These are phyloP conservation scores for Octopus bimaculoides DNA, from an alignment of 1,140 invertebrate species.

Conservation along the genomic window DNA sequence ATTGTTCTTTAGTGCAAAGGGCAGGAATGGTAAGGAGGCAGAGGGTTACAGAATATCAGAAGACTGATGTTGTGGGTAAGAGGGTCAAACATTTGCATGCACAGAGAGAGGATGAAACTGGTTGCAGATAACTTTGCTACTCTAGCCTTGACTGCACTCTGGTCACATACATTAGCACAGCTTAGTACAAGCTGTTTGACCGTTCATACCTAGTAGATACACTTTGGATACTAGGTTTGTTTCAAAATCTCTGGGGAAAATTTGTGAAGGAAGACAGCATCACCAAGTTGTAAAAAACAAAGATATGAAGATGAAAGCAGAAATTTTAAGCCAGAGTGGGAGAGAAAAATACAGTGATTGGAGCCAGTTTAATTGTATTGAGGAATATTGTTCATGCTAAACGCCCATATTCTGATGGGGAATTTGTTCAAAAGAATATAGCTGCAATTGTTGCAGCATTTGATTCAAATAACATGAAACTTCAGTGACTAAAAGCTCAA, in stretches of 20 bases:
- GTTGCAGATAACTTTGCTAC: no score
- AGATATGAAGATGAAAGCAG: slow-evolving; percentile 7
- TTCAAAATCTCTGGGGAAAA: neutral
- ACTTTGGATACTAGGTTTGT: no score
- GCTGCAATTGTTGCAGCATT: neutral
- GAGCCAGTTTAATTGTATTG: neutral
- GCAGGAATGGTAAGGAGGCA: no score
- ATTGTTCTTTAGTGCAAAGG: no score
- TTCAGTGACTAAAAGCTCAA: slow-evolving; percentile 1
- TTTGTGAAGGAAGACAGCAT: neutral
- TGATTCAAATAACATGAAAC: neutral
- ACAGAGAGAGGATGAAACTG: no score
- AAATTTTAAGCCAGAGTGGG: slow-evolving; percentile 4
- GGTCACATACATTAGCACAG: no score
- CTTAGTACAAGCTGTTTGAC: no score
- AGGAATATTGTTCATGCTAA: slow-evolving; percentile 1
- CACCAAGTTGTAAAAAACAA: slow-evolving; percentile 4
- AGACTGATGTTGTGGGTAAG: no score
- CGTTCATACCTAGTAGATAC: no score
- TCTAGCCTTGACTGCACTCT: no score
- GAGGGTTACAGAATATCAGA: no score
- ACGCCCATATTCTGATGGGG: slow-evolving; percentile 6
- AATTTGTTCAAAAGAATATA: neutral
- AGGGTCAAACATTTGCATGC: no score
- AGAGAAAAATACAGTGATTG: slow-evolving; percentile 2